Percentiles rank a stretch among this genome's conserved stretches.
Conservation (phyloP, 2,888 invertebrate species). For the Linyphia triangularis region DNA sequence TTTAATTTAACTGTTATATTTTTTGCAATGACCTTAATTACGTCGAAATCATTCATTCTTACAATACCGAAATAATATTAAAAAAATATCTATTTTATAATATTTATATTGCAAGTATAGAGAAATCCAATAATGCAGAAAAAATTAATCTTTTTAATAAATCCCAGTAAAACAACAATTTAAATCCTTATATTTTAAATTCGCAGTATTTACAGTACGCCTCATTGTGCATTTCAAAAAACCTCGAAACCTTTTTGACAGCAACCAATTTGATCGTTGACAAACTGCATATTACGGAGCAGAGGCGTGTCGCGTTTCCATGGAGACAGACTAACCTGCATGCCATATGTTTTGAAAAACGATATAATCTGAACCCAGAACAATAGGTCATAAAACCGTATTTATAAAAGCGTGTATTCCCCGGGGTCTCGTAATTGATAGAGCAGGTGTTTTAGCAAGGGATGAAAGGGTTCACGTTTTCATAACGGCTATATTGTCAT, state of each 20-base stretch:
- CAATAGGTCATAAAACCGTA: conserved; percentile 32
- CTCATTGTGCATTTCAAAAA: not conserved
- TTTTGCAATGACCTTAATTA: no score
- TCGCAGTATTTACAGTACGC: no score
- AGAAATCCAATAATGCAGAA: no score
- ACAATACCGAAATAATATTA: no score
- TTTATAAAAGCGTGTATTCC: conserved; percentile 26
- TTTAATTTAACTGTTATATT: no score
- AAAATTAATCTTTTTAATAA: no score
- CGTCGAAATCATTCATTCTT: no score
- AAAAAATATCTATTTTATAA: no score
- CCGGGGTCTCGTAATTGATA: conserved; percentile 24
- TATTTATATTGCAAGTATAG: no score
- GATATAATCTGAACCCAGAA: conserved; percentile 15
- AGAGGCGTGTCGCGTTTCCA: conserved; percentile 34
- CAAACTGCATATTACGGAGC: conserved; percentile 11
- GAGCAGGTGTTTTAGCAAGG: conserved; percentile 47
- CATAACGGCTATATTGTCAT: conserved; percentile 13
- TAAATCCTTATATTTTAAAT: no score
- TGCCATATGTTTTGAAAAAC: conserved; percentile 50
- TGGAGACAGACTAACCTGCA: conserved; percentile 44
- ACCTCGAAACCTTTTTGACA: not conserved
- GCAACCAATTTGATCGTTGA: conserved; percentile 16
- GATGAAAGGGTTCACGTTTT: conserved; percentile 23
- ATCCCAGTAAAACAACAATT: no score